phyloP scores from a whole-genome alignment of 1,140 invertebrate genomes.

The Drosophila chauvacae region DNA sequence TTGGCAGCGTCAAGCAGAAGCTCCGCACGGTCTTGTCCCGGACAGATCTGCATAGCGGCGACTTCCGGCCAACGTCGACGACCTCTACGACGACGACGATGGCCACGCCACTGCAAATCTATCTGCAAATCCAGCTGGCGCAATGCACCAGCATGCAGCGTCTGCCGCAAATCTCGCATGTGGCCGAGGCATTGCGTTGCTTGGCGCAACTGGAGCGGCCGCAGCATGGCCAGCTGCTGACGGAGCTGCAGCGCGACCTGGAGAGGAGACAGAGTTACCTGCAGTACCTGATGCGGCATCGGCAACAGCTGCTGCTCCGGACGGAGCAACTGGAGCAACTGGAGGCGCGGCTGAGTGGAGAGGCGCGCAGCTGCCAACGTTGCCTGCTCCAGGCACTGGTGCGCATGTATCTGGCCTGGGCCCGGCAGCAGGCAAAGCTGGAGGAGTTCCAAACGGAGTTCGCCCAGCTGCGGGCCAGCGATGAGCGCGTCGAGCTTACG shows the following conservation, averaged over 20 bases:
- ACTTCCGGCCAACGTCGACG: slow-evolving; percentile 77
- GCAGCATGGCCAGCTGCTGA: slow-evolving; percentile 91
- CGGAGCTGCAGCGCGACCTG: slow-evolving; percentile 93
- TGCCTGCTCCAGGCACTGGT: slow-evolving; percentile 93
- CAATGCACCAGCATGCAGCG: slow-evolving; percentile 95
- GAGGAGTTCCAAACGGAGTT: slow-evolving; percentile 91
- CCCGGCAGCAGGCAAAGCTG: slow-evolving; percentile 88
- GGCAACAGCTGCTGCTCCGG: slow-evolving; percentile 92
- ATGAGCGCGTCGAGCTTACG: slow-evolving; percentile 92
- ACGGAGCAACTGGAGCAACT: slow-evolving; percentile 91
- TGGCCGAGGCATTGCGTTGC: slow-evolving; percentile 92
- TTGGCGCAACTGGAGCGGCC: slow-evolving; percentile 90
- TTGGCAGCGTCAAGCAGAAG: slow-evolving; percentile 96
- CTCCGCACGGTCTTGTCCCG: slow-evolving; percentile 95
- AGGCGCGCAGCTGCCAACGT: slow-evolving; percentile 90
- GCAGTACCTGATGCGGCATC: slow-evolving; percentile 93
- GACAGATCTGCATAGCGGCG: slow-evolving; percentile 88
- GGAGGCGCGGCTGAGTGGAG: slow-evolving; percentile 88
- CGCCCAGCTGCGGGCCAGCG: slow-evolving; percentile 89
- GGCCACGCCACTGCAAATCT: slow-evolving; percentile 82
- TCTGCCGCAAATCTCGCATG: slow-evolving; percentile 91
- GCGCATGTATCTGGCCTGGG: slow-evolving; percentile 90
- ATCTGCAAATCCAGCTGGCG: slow-evolving; percentile 92
- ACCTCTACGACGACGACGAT: slow-evolving; percentile 50
- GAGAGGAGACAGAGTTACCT: slow-evolving; percentile 92